phyloP scores from a whole-genome alignment of 2,888 invertebrate genomes.

The Polia nebulosa region DNA sequence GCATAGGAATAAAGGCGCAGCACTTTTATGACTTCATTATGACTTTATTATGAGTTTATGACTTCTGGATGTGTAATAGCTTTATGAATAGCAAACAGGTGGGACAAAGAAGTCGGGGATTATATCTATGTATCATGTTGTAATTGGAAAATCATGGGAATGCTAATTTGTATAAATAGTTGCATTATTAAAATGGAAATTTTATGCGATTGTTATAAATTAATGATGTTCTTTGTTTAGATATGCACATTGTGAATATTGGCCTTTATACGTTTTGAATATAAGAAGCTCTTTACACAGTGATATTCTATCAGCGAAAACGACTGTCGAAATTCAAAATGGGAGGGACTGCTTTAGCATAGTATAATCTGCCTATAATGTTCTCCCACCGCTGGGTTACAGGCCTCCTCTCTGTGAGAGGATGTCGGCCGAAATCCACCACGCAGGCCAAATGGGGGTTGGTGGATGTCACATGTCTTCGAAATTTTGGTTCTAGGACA shows the following conservation, averaged over 20 bases:
- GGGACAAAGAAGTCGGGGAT: constrained; percentile 50
- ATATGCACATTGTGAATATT: background rate
- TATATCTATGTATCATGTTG: constrained; percentile 16
- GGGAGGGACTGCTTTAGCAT: too few species aligned
- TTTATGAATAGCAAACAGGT: constrained; percentile 48
- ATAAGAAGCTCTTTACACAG: too few species aligned
- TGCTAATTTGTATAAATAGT: constrained; percentile 2
- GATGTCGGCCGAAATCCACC: too few species aligned
- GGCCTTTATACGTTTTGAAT: too few species aligned
- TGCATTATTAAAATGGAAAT: constrained; percentile 34
- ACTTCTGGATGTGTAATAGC: constrained; percentile 23
- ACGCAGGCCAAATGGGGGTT: too few species aligned
- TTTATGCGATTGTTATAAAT: constrained; percentile 9
- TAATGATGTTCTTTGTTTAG: constrained; percentile 23
- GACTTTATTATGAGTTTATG: constrained; percentile 38
- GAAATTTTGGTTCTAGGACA: too few species aligned
- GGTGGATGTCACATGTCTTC: too few species aligned
- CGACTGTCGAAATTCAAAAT: too few species aligned
- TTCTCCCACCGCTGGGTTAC: too few species aligned
- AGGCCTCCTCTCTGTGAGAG: too few species aligned
- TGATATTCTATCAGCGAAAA: too few species aligned
- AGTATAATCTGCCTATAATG: too few species aligned
- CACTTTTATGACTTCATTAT: constrained; percentile 43
- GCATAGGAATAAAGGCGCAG: constrained; percentile 40
- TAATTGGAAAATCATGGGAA: constrained; percentile 34